Percentiles rank a stretch among this genome's conserved stretches.
Evolutionary conservation across 1,140 invertebrate species (phyloP).

Genomic region (Reticulitermes speratus): DNA sequence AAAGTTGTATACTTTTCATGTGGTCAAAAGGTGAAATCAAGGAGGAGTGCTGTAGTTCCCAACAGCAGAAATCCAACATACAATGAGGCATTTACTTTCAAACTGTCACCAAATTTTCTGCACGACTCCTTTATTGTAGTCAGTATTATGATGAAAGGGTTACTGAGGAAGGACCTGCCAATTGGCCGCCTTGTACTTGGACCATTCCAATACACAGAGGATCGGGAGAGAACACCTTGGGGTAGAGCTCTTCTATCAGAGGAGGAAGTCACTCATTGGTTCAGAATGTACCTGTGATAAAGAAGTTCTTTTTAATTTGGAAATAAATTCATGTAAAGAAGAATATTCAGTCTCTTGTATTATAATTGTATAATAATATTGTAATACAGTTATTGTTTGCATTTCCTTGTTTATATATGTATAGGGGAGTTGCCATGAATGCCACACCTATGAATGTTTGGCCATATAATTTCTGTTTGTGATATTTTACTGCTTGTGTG

Average conservation of each 20-base stretch:
- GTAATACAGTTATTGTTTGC: no score
- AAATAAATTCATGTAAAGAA: background rate
- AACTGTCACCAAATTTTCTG: background rate
- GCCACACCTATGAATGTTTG: no score
- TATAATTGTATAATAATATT: background rate
- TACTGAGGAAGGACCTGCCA: conserved; percentile 21
- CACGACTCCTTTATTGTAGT: conserved; percentile 28
- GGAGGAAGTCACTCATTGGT: conserved; percentile 20
- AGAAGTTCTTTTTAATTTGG: background rate
- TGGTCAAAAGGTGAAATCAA: conserved; percentile 32
- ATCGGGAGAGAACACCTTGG: conserved; percentile 25
- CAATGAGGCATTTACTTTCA: conserved; percentile 25
- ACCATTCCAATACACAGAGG: conserved; percentile 27
- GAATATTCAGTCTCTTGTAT: background rate
- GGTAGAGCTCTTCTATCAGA: background rate
- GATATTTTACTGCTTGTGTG: no score
- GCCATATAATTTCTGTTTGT: no score
- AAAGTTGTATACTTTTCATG: conserved; percentile 27
- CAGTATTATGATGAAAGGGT: conserved; percentile 21
- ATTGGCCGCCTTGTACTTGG: conserved; percentile 31
- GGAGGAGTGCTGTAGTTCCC: background rate
- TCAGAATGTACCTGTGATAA: conserved; percentile 17
- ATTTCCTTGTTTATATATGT: no score
- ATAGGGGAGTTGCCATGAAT: no score
- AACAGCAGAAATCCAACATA: conserved; percentile 29